Evolutionary conservation across 2,888 invertebrate species (phyloP), one percentile per base, ranked within the genome.

Genomic region (Trichopria drosophilae): DNA sequence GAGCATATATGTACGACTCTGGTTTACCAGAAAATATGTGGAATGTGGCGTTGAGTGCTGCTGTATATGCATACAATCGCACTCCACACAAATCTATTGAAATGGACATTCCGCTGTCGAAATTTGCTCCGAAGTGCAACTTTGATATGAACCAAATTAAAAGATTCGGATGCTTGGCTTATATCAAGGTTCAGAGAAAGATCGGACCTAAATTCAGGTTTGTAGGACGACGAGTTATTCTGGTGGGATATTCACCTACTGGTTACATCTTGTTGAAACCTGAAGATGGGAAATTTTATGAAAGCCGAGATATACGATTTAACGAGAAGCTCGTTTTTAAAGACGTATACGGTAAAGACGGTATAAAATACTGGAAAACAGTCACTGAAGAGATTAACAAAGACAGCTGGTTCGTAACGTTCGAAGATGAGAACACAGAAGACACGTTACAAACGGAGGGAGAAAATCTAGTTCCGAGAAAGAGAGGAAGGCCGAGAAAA

Each of bases 31-130:
- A 47, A 18, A 52, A 36, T 22, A 57, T 60, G 55, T 58, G 57
- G 60, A 49, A 52, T 13, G 31, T 60, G 16, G 60, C 57, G 15
- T 35, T 49, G 7, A 53, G 46, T 24, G 48, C 58, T 24, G 59
- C 58, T 20, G 51, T 55, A n/a, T 47, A 62, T 34, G 48, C 47
- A 7, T 62, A 62, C 35, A n/a, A n/a, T n/a, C n/a, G n/a, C n/a
- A n/a, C n/a, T n/a, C n/a, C n/a, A n/a, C n/a, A n/a, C n/a, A n/a
- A 61, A 62, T 43, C 53, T 7, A 51, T 45, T 7, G 34, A 52
- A 20, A 48, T 49, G 31, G 35, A 39, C 13, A 39, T 23, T 13
- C 57, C 49, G 3, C 18, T 53, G 18, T 15, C 20, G 15, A 55
- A 42, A 32, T 58, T 53, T 34, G 40, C 42, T 12, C 46, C 49